Evolutionary conservation across 1,140 invertebrate species (phyloP), one percentile per base, ranked within the genome.

Genomic region (Nilaparvata lugens): DNA sequence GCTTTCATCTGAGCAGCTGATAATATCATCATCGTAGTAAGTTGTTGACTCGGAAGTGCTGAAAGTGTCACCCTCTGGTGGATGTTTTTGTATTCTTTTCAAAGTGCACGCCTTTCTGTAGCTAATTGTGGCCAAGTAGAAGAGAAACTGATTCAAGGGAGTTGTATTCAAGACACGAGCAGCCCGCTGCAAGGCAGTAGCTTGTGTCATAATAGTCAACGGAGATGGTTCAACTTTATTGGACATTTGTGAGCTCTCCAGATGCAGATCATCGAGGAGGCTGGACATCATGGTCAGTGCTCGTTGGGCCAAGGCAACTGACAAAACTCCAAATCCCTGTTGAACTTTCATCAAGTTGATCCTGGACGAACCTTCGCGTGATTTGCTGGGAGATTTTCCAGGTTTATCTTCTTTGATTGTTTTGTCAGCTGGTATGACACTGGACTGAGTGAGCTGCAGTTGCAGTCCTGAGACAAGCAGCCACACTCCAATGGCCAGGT

Each of bases 1-100:
- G 58, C 88, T 93, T 68, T 93, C 91, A 64, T 91, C 88, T 0
- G 91, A 92, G 71, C 88, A 92, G 68, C 91, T 89, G 25, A 89
- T 82, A 70, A 94, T 88, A 74, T 80, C 78, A 71, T 95, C 91
- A 74, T 94, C 91, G 72, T 93, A 94, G 72, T 92, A 95, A 18
- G 91, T 93, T 40, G 91, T 93, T 4, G 91, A 93, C 72, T 95
- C 92, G 0, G 90, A 93, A 51, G 87, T 84, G 69, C 89, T 92
- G 43, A 90, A 84, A 9, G 84, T 85, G 68, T 91, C 89, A 60
- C 86, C 86, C 74, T 84, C 83, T 2, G 80, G 74, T 52, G 87
- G 83, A 74, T 90, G 86, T 71, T 89, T 88, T 73, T 89, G 87
- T 51, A 89, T 83, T 60, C 89, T 78, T 71, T 91, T 91, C 64